phyloP scores from a whole-genome alignment of 2,888 invertebrate genomes.

The Mythimna pallens region DNA sequence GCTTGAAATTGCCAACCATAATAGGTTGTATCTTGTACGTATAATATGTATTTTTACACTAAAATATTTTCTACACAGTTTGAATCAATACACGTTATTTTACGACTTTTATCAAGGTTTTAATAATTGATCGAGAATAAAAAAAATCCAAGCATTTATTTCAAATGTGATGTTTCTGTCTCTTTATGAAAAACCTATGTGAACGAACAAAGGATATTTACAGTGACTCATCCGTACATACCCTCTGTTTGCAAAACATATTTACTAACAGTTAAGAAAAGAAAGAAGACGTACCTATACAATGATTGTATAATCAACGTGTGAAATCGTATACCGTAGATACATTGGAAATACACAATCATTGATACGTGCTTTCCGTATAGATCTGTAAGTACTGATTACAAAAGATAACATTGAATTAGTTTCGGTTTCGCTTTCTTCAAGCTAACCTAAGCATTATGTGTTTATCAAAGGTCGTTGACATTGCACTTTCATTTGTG shows the following conservation, averaged over 20 bases:
- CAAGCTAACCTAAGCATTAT: conserved; percentile 42
- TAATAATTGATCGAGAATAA: too few relatives aligned
- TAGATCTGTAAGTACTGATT: conserved; percentile 5
- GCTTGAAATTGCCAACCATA: too few relatives aligned
- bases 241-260: conserved; percentile 13
- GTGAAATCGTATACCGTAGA: not conserved
- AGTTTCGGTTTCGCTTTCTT: conserved; percentile 56
- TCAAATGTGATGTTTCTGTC: not conserved
- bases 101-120: too few relatives aligned
- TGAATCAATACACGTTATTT: too few relatives aligned
- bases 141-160: too few relatives aligned
- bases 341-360: conserved; percentile 12
- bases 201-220: conserved; percentile 15
- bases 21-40: too few relatives aligned
- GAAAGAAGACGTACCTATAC: not conserved
- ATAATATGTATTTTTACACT: too few relatives aligned
- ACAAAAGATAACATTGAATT: conserved; percentile 42
- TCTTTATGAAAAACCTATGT: not conserved
- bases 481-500: conserved; percentile 69
- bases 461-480: conserved; percentile 64
- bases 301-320: conserved; percentile 5
- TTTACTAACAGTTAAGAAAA: not conserved
- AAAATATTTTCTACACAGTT: too few relatives aligned
- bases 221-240: conserved; percentile 8
- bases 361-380: conserved; percentile 25